Evolutionary conservation across 1,140 invertebrate species (phyloP).

Genomic region (Pygmarrhopalites habei): DNA sequence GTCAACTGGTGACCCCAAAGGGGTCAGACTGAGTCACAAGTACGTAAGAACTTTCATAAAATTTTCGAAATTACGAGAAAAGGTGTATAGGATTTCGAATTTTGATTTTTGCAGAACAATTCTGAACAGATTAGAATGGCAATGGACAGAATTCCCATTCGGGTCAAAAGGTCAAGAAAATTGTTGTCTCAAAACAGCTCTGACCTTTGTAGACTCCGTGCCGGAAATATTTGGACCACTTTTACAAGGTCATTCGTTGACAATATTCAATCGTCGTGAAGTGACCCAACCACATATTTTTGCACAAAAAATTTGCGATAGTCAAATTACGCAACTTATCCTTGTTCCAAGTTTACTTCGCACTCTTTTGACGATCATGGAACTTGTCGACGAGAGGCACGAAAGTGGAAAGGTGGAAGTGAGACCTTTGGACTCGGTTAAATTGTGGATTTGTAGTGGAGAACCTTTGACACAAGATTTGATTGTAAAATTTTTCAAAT

Average conservation of each 20-base stretch:
- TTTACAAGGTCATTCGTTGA: background rate
- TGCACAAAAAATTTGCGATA: background rate
- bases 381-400: background rate
- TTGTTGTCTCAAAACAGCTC: slow-evolving; percentile 76
- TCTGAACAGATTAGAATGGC: slow-evolving; percentile 73
- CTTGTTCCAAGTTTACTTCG: background rate
- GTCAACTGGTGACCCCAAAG: slow-evolving; percentile 86
- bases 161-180: slow-evolving; percentile 53
- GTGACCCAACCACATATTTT: background rate
- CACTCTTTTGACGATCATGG: background rate
- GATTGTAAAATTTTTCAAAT: slow-evolving; percentile 58
- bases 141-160: slow-evolving; percentile 70
- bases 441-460: slow-evolving; percentile 2
- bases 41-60: background rate
- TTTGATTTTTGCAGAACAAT: slow-evolving; percentile 46
- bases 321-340: background rate
- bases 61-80: no score
- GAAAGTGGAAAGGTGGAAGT: background rate
- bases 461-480: slow-evolving; percentile 1
- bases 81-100: no score
- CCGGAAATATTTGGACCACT: slow-evolving; percentile 5
- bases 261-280: background rate
- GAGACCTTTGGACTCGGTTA: background rate
- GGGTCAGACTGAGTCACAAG: slow-evolving; percentile 71
- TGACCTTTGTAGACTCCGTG: slow-evolving; percentile 62